Evolutionary conservation across 2,888 invertebrate genomes (phyloP), one percentile per base, ranked within the genome.

Genomic region (Prosopocoilus inquinatus): DNA sequence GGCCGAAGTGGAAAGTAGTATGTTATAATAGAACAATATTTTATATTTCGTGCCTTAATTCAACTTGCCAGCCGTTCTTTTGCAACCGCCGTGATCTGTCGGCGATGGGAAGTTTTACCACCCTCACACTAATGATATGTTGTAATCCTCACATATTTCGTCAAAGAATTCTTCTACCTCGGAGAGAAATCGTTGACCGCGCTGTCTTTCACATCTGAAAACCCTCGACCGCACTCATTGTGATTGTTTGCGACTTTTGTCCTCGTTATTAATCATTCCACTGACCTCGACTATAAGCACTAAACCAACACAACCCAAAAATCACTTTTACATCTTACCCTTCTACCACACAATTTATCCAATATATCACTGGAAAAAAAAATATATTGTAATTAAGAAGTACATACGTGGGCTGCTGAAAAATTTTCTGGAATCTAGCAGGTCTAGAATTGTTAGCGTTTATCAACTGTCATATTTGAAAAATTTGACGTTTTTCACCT

Each of bases 1-100:
- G 63, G 63, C 55, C 53, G 64, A 53, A 54, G 55, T 62, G 57
- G 58, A 60, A 60, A 59, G 59, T 61, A 56, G 53, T 61, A 54
- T 61, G 57, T 57, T 50, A 60, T 61, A 58, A 63, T 59, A 61
- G 58, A 59, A 59, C 57, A 57, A 59, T 59, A 56, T 62, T 58
- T 56, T 54, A 59, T 57, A 57, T 58, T 59, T 48, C 39, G 50
- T 52, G 44, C 33, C 51, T 58, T 53, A 47, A 53, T 53, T 47
- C 47, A 36, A 53, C 46, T 39, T 47, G 41, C 16, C 9, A 11
- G 41, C 16, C 41, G 41, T 41, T 41, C 41, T 41, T 28, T 43
- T 43, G 43, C 28, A 43, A 13, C 43, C 13, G 43, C 11, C 8
- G 28, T 43, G 28, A 28, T 28, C 20, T 28, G 20, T 28, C 20